Evolutionary conservation across 2,113 vertebrate genomes (phyloP), one percentile per base, ranked within the genome.

Genomic region (Pica pica): DNA sequence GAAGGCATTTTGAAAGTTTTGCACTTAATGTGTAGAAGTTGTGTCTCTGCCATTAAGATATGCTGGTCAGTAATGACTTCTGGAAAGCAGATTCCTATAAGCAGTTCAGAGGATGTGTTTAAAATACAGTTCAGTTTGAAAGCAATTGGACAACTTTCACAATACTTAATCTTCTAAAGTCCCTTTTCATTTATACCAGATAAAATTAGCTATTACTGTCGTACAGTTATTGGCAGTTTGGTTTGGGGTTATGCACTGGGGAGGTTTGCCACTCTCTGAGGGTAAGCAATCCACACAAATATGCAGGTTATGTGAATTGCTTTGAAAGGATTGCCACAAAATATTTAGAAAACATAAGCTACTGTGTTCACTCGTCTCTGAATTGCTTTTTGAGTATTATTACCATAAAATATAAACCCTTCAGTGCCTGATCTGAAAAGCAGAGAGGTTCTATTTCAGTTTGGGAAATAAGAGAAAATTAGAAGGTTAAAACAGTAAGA

Each of bases 341-440:
- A 74, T 90, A 63, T 74, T 90, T 35, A 70, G 59, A 74, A 94
- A 91, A 89, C 46, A 77, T 69, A 80, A 93, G 13, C 39, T 65
- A 55, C 47, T 14, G 1, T 73, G 46, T 85, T 94, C 74, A 71
- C 28, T 86, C 11, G 3, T 70, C 41, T 49, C 44, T 75, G 56
- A 94, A 94, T 68, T 71, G 49, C 16, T 93, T 95, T 82, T 75
- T 74, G 55, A 94, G 44, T 75, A 68, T 59, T 85, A 88, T 83
- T 83, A 10, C 55, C 71, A 50, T 69, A 90, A 89, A 90, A 42
- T 39, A 76, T 37, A 68, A 90, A 90, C 33, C 10, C 24, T 89
- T 87, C 13, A 35, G 22, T 69, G 30, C 28, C 49, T 85, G 67
- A 77, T 56, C 50, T 59, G 52, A 82, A 95, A 80, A 94, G 41